Evolutionary conservation across 1,140 invertebrate genomes (phyloP).

Genomic region (Neodiprion virginianus): DNA sequence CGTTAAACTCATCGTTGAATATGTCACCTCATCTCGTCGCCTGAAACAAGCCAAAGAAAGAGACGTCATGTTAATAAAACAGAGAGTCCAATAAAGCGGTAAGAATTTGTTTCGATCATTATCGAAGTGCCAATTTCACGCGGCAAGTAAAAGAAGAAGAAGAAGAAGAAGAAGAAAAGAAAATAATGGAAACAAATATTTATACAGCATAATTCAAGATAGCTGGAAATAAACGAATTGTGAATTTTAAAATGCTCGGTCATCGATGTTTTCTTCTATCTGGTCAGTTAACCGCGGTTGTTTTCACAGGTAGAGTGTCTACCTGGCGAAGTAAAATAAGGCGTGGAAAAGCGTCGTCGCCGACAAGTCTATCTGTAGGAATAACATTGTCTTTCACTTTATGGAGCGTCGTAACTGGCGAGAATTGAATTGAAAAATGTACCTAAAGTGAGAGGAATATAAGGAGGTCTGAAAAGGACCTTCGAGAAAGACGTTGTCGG

Average conservation of each 20-base stretch:
- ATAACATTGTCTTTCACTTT: background rate
- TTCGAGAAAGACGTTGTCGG: no score
- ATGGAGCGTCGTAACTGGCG: background rate
- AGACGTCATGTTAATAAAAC: no score
- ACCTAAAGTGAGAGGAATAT: background rate
- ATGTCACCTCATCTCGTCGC: background rate
- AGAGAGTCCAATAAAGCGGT: no score
- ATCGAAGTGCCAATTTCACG: no score
- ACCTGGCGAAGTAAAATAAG: background rate
- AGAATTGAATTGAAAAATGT: constrained; percentile 2
- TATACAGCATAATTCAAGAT: no score
- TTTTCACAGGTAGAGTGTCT: background rate
- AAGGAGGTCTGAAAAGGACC: no score
- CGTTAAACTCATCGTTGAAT: background rate
- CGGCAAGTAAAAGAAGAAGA: no score
- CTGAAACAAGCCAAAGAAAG: background rate
- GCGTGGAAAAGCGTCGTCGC: background rate
- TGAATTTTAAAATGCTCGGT: no score
- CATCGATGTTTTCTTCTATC: background rate
- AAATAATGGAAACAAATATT: no score
- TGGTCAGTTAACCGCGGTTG: background rate
- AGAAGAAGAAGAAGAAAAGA: no score
- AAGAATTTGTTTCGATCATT: no score
- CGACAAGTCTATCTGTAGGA: background rate
- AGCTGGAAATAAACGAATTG: no score